These are phyloP conservation scores for Tanaodytes sp. DNA, from an alignment of 2,888 invertebrate species.

Conservation along the genomic window DNA sequence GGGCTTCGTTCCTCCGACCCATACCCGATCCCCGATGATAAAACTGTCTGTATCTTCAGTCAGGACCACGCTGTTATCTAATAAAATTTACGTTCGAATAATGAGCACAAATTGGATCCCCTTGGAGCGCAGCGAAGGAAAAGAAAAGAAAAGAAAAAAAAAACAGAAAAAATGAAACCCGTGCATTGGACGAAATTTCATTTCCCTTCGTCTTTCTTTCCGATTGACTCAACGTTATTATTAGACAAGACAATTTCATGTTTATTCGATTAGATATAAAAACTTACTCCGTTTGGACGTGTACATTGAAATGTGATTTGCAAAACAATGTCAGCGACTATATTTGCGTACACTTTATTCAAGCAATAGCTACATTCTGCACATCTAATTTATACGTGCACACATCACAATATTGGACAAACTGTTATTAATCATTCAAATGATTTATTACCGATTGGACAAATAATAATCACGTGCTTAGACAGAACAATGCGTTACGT, in stretches of 20 bases:
- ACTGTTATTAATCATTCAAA: slow-evolving; percentile 41
- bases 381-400: slow-evolving; percentile 16
- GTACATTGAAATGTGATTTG: slow-evolving; percentile 21
- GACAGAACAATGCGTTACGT: slow-evolving; percentile 28
- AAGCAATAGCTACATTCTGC: slow-evolving; percentile 31
- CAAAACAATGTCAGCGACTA: slow-evolving; percentile 29
- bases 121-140: no score
- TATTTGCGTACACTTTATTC: slow-evolving; percentile 16
- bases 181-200: no score
- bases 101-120: no score
- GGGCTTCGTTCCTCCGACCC: slow-evolving; percentile 92
- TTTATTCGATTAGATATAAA: no score
- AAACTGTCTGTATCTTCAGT: slow-evolving; percentile 95
- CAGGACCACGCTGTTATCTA: slow-evolving; percentile 88
- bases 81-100: no score
- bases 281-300: slow-evolving; percentile 35
- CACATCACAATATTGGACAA: slow-evolving; percentile 12
- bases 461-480: slow-evolving; percentile 15
- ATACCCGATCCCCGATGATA: slow-evolving; percentile 94
- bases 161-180: no score
- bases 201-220: neutral
- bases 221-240: no score
- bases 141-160: no score
- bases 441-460: slow-evolving; percentile 37
- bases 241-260: no score